A percentile compares a stretch with the other conserved stretches of the same genome.
These are phyloP conservation scores for Sebastes matsubarae DNA, from an alignment of 2,797 vertebrate genomes.

Conservation along the genomic window DNA sequence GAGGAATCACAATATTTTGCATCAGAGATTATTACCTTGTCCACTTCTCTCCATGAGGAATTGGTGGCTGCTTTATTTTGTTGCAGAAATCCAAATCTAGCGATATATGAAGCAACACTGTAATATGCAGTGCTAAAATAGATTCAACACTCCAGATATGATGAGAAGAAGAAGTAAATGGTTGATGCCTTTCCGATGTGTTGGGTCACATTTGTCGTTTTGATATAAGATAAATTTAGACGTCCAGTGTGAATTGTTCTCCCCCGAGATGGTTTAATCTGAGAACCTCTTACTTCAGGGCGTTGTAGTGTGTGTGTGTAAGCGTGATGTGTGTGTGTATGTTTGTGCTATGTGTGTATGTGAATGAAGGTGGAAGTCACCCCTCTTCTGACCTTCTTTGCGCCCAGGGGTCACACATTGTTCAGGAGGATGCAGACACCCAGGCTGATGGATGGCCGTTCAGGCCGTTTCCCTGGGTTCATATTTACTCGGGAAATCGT, in stretches of 20 bases:
- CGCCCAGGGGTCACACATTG: slow-evolving; percentile 76
- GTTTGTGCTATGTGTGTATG: slow-evolving; percentile 21
- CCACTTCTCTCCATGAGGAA: not conserved
- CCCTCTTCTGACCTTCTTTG: slow-evolving; percentile 71
- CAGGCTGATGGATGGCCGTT: slow-evolving; percentile 74
- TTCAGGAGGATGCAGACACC: slow-evolving; percentile 80
- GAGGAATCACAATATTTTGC: not conserved
- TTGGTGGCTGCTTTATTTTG: not conserved
- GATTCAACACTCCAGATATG: not conserved
- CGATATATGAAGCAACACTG: not conserved
- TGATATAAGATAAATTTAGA: not conserved
- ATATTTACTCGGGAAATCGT: slow-evolving; percentile 73
- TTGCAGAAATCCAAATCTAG: not conserved
- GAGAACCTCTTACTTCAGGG: not conserved
- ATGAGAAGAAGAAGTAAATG: not conserved
- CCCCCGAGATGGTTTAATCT: not conserved
- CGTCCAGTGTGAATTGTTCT: not conserved
- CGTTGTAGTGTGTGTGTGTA: not conserved
- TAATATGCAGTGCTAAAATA: not conserved
- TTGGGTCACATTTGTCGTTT: not conserved
- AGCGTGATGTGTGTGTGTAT: not conserved
- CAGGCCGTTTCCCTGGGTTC: slow-evolving; percentile 72
- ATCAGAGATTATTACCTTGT: not conserved
- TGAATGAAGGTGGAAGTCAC: slow-evolving; percentile 70
- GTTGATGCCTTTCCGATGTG: not conserved